Base-by-base conservation (phyloP, 2,113 vertebrate genomes). In the Anhinga rufa region DNA sequence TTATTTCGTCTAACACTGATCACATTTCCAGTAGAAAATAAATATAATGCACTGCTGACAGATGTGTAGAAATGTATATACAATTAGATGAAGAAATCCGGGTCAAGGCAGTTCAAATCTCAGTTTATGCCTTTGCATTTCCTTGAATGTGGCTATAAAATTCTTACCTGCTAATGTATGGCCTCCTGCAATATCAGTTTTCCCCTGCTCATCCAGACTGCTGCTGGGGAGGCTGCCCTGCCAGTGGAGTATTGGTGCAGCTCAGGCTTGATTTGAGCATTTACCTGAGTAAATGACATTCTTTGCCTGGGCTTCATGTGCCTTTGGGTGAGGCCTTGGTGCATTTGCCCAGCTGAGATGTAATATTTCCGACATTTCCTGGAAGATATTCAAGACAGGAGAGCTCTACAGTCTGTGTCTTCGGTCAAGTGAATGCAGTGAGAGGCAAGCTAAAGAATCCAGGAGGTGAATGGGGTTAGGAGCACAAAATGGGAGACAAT, bases 21-120 rank as follows among this genome's bases (percentile, higher is more conserved):
- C 94, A 31, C 66, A 66, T 96, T 94, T 96, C 77, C 91, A 94
- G 91, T 87, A 87, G 83, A 95, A 61, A 93, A 25, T 68, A 89
- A 92, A 82, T 92, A 57, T 7, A 93, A 85, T 82, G 83, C 34
- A 4, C 57, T 93, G 83, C 83, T 92, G 86, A 96, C 78, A 94
- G 92, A 87, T 82, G 17, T 70, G 54, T 65, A 60, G 86, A 92
- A 91, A 69, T 44, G 34, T 55, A 46, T 89, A 54, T 65, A 76
- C 83, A 87, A 75, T 72, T 89, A 91, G 66, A 85, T 72, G 28
- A 91, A 92, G 66, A 95, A 96, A 87, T 85, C 3, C 0, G 7
- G 57, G 83, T 91, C 88, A 82, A 22, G 8, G 29, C 81, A 72
- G 26, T 79, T 91, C 70, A 92, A 51, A 79, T 82, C 28, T 68